These are phyloP conservation scores for Alfaro cultratus DNA, from an alignment of 2,797 vertebrate genomes.

Conservation along the genomic window DNA sequence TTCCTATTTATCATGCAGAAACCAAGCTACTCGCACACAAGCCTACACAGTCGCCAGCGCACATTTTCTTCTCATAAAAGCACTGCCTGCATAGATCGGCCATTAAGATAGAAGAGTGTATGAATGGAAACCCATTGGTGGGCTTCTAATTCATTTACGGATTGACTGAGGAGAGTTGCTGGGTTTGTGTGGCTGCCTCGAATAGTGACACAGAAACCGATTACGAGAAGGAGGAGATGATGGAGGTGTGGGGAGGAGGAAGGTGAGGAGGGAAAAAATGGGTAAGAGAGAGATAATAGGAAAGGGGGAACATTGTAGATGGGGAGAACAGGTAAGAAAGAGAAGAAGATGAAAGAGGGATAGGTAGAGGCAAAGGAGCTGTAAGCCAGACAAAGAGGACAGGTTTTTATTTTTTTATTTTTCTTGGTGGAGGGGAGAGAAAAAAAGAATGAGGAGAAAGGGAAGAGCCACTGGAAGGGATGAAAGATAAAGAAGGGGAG, in stretches of 20 bases:
- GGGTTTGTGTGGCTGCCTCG: slow-evolving; percentile 30
- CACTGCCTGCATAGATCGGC: slow-evolving; percentile 66
- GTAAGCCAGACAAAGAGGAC: slow-evolving; percentile 14
- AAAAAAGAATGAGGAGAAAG: slow-evolving; percentile 15
- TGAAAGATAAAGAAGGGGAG: slow-evolving; percentile 35
- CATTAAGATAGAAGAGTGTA: slow-evolving; percentile 75
- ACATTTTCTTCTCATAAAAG: slow-evolving; percentile 65
- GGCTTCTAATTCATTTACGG: slow-evolving; percentile 77
- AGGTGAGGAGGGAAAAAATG: slow-evolving; percentile 17
- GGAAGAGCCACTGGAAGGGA: slow-evolving; percentile 18
- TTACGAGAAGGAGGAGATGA: slow-evolving; percentile 52
- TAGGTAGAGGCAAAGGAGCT: slow-evolving; percentile 2
- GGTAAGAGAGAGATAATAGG: slow-evolving; percentile 55
- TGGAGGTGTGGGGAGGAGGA: slow-evolving; percentile 24
- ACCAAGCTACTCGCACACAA: slow-evolving; percentile 46
- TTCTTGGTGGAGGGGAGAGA: not conserved
- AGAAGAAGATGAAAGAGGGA: slow-evolving; percentile 12
- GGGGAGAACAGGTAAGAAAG: slow-evolving; percentile 12
- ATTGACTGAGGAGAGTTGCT: slow-evolving; percentile 54
- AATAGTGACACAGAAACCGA: slow-evolving; percentile 63
- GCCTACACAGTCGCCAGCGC: slow-evolving; percentile 22
- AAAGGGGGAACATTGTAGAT: slow-evolving; percentile 30
- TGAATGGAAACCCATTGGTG: slow-evolving; percentile 68
- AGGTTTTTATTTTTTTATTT: slow-evolving; percentile 5
- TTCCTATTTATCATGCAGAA: slow-evolving; percentile 72